phyloP scores from a whole-genome alignment of 1,140 invertebrate species.

The Diachasmimorpha longicaudata region DNA sequence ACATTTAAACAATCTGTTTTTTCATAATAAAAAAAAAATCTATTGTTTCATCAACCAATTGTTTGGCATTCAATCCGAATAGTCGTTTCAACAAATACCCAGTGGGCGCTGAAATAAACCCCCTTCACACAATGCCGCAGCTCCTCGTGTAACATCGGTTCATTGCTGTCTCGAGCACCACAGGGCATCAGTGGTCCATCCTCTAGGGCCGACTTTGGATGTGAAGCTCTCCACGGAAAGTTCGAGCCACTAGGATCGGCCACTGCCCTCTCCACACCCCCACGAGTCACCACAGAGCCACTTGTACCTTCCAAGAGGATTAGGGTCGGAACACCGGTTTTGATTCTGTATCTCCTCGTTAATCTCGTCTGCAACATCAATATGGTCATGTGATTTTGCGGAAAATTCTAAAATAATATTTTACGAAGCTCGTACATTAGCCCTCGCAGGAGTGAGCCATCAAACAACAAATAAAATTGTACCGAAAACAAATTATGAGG shows the following conservation, averaged over 20 bases:
- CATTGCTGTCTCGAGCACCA: constrained; percentile 60
- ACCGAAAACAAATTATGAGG: too few species aligned
- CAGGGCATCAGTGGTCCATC: constrained; percentile 69
- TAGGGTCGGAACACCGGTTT: constrained; percentile 76
- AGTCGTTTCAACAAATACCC: constrained; percentile 64
- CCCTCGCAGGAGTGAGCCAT: too few species aligned
- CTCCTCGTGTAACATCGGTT: constrained; percentile 64
- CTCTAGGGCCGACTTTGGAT: constrained; percentile 65
- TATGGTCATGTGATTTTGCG: not conserved
- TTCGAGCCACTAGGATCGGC: constrained; percentile 70
- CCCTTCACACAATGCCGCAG: constrained; percentile 71
- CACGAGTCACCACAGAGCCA: constrained; percentile 68
- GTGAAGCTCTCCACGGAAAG: constrained; percentile 77
- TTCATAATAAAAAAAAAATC: too few species aligned
- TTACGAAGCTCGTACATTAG: too few species aligned
- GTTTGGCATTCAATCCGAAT: not conserved
- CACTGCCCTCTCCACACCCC: constrained; percentile 72
- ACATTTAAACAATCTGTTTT: too few species aligned
- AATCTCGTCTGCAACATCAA: constrained; percentile 68
- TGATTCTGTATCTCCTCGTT: constrained; percentile 74
- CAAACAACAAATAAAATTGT: too few species aligned
- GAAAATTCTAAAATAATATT: too few species aligned
- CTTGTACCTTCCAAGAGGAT: constrained; percentile 72
- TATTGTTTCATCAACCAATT: too few species aligned
- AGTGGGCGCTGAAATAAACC: constrained; percentile 84